Base-by-base conservation (phyloP, 2,113 vertebrate genomes). In the Centropus bengalensis region DNA sequence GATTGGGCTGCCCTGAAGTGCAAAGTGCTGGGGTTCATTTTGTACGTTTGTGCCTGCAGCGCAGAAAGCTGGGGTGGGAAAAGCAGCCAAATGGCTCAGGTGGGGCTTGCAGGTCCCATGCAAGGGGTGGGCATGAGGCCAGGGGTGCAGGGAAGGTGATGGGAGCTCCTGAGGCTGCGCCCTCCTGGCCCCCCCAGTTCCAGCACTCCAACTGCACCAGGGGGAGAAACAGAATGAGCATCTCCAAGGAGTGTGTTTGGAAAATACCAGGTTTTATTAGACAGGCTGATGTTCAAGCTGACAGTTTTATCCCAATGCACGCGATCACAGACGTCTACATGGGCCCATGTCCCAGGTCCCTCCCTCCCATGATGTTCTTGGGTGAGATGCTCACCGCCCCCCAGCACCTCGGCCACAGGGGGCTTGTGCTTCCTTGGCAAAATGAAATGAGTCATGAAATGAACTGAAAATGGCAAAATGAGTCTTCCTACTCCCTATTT, bases 211-310 rank as follows among this genome's bases (percentile, higher is more conserved):
- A 38, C 69, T 3, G 2, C 81, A 73, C 4, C 6, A 1, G 45
- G 20, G 36, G 36, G 40, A 91, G 49, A 82, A 94, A 90, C 47
- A 82, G 36, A 93, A 40, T 38, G 54, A 56, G 5, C 58, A 38
- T 67, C 82, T 77, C 54, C 52, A 75, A 40, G 82, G 93, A 84
- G 81, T 82, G 67, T 91, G 95, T 89, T 97, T 95, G 96, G 82
- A 96, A 97, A 96, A 94, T 49, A 84, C 28, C 86, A 81, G 86
- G 68, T 90, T 97, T 97, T 97, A 97, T 97, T 97, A 88, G 86
- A 96, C 80, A 90, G 88, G 88, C 76, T 94, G 93, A 82, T 96
- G 93, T 96, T 94, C 89, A 96, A 88, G 85, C 91, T 91, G 90
- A 94, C 86, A 82, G 88, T 92, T 96, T 94, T 88, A 94, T 95